Base-by-base conservation (phyloP, 2,888 invertebrate genomes). In the Buathra laborator region DNA sequence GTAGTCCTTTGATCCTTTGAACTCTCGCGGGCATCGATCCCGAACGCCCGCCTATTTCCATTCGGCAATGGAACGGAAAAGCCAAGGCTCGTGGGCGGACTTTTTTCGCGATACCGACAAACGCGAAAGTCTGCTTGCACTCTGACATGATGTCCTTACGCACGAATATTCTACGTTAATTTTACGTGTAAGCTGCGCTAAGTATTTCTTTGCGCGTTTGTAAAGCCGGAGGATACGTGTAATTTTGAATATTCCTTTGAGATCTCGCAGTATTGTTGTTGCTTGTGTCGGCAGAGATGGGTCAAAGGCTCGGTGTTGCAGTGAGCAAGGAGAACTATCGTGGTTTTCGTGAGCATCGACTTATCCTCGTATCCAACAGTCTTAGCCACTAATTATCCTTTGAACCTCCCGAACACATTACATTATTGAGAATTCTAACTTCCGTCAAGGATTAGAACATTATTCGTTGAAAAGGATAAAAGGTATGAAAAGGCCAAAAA, bases 1-100 rank as follows among this genome's bases (percentile, higher is more conserved):
- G 37, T 43, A 53, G 44, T 66, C 77, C 77, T 83, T 83, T 83
- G 82, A 83, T 83, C 82, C 71, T 83, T 83, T 78, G 78, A 83
- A 78, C 68, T 70, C 68, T 70, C 71, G 19, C 66, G 51, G 66
- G 64, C 75, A 83, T 83, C 78, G 76, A 81, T 77, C 76, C 74
- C 67, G 9, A 37, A 37, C 37, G 76, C 48, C 62, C 12, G 53
- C 62, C 68, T 51, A 77, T 82, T 82, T 82, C 76, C 82, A 51
- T 77, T 81, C 77, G 53, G 19, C 70, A 3, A 46, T 9, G 62
- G 46, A 43, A 59, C 64, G 67, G 68, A 53, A 76, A 51, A 76
- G 64, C 48, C 53, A 46, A 59, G 29, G 29, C 14, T 16, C 37
- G 37, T n/a, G 64, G 16, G 9, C 14, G 5, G n/a, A 37, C 6